Percentiles rank a stretch among this genome's conserved stretches.
These are phyloP conservation scores for Tychaedon coryphoeus DNA, from an alignment of 2,113 vertebrate species.

Conservation along the genomic window DNA sequence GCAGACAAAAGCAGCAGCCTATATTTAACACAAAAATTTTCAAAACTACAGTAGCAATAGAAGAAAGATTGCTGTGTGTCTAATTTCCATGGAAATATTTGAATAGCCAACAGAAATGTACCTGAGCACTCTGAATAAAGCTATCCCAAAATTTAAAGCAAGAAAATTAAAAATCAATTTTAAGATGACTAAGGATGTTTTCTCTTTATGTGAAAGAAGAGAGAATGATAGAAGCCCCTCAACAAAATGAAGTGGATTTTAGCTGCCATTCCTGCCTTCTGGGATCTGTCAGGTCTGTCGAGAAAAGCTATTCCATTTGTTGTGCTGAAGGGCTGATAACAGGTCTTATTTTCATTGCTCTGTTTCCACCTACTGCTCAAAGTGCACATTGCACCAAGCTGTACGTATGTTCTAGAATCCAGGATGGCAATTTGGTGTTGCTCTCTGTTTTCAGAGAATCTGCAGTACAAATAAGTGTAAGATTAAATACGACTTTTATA, in stretches of 20 bases:
- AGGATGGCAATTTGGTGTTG: rapidly evolving
- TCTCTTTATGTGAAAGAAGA: neutral
- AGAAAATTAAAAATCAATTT: neutral
- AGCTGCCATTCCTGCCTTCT: neutral
- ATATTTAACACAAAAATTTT: neutral
- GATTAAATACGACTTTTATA: neutral
- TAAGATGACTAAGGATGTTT: neutral
- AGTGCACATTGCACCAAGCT: neutral
- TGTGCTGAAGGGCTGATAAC: neutral
- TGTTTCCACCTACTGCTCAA: conserved; percentile 64
- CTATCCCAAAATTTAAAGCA: neutral
- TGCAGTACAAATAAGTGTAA: neutral
- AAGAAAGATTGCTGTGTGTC: neutral
- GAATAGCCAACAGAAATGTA: neutral
- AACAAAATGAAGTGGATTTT: neutral
- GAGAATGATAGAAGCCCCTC: neutral
- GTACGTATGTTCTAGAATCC: neutral
- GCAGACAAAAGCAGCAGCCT: neutral
- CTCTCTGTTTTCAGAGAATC: neutral
- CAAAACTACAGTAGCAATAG: neutral
- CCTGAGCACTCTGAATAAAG: neutral
- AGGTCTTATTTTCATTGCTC: conserved; percentile 5
- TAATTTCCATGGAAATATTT: neutral
- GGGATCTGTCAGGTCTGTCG: neutral
- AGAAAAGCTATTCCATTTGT: neutral